Evolutionary conservation across 2,113 vertebrate genomes (phyloP).

Genomic region (Odontesthes bonariensis): DNA sequence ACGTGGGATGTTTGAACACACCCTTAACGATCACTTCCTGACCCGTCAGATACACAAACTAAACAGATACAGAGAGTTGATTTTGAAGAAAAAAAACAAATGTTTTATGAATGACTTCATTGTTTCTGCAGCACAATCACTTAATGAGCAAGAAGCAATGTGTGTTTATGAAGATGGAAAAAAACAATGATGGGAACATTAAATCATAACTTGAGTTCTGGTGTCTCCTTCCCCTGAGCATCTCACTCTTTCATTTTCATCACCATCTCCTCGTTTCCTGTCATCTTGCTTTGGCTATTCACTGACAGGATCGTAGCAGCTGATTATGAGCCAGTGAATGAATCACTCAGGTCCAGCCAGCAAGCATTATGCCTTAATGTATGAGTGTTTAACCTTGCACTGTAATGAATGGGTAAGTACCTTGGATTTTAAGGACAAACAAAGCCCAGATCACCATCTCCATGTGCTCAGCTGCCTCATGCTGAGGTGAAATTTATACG

Average conservation of each 20-base stretch:
- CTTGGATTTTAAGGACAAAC: background rate
- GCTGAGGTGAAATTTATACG: constrained; percentile 31
- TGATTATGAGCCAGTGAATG: constrained; percentile 55
- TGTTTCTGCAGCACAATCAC: background rate
- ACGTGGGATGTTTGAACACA: constrained; percentile 59
- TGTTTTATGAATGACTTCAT: background rate
- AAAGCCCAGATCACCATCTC: constrained; percentile 15
- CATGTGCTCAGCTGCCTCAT: constrained; percentile 25
- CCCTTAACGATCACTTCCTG: constrained; percentile 66
- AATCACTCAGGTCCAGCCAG: constrained; percentile 46
- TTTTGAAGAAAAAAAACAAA: background rate
- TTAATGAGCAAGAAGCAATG: background rate
- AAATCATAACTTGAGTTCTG: constrained; percentile 4
- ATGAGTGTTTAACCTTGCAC: constrained; percentile 11
- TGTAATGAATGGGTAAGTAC: constrained; percentile 50
- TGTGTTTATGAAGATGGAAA: background rate
- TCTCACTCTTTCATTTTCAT: constrained; percentile 41
- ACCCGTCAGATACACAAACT: constrained; percentile 44
- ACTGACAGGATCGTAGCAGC: constrained; percentile 47
- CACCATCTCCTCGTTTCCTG: constrained; percentile 14
- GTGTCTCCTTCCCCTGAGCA: background rate
- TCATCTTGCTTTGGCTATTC: constrained; percentile 11
- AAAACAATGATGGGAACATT: background rate
- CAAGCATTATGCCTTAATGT: constrained; percentile 22
- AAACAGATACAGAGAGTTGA: constrained; percentile 48